These are phyloP conservation scores for Cliona cf. orientalis DNA, from an alignment of 37 sponge, comb jelly and placozoan genomes.

Conservation along the genomic window DNA sequence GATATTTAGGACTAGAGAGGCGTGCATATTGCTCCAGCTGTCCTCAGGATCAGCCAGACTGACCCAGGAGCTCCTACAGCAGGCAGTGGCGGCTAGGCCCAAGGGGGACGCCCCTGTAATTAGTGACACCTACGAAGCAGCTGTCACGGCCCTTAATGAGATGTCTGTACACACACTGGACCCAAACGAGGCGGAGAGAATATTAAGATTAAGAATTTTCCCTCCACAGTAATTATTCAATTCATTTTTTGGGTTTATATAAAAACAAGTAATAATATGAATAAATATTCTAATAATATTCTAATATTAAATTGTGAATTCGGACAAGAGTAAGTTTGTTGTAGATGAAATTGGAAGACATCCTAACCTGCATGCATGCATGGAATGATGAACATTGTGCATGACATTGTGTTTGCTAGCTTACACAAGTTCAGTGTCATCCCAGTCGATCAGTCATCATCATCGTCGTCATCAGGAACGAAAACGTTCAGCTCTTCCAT, in stretches of 20 bases:
- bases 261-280: not conserved
- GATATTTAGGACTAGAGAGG: conserved; percentile 31
- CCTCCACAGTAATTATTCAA: not conserved
- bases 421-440: too few species aligned
- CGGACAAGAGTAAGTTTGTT: too few species aligned
- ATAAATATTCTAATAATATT: not conserved
- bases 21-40: conserved; percentile 39
- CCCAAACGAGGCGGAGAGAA: conserved; percentile 29
- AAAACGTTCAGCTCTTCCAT: conserved; percentile 72
- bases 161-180: conserved; percentile 23
- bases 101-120: not conserved
- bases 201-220: conserved; percentile 33
- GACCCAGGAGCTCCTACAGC: conserved; percentile 27
- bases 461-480: conserved; percentile 90
- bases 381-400: too few species aligned
- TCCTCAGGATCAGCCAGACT: conserved; percentile 43
- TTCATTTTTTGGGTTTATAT: not conserved
- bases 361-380: not conserved
- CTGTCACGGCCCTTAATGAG: conserved; percentile 51
- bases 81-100: conserved; percentile 4
- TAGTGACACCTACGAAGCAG: conserved; percentile 15
- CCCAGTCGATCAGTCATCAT: conserved; percentile 12
- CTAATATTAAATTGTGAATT: too few species aligned
- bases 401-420: too few species aligned
- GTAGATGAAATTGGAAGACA: not conserved